These are phyloP conservation scores for Mesembrinibis cayennensis DNA, from an alignment of 2,113 vertebrate genomes.

Conservation along the genomic window DNA sequence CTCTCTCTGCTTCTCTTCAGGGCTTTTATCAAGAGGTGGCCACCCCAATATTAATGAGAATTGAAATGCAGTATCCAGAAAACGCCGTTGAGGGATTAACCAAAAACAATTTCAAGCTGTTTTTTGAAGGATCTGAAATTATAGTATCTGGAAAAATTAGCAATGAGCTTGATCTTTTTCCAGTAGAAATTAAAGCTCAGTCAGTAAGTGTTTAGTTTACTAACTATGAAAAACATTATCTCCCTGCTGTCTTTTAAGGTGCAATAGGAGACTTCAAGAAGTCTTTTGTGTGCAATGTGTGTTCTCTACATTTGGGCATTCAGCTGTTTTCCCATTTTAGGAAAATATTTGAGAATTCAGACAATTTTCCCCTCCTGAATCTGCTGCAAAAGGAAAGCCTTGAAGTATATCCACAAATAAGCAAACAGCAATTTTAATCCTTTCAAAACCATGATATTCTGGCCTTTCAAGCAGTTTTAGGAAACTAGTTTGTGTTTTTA, in stretches of 20 bases:
- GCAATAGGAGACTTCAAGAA: neutral
- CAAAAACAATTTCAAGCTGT: conserved; percentile 75
- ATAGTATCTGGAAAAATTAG: conserved; percentile 84
- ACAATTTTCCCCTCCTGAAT: neutral
- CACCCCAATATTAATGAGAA: conserved; percentile 79
- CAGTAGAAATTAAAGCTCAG: conserved; percentile 78
- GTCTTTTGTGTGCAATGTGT: neutral
- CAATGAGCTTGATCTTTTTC: conserved; percentile 72
- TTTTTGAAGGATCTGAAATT: conserved; percentile 89
- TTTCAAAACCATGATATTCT: neutral
- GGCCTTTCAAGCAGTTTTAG: neutral
- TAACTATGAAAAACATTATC: neutral
- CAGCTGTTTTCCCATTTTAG: neutral
- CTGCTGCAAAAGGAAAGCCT: neutral
- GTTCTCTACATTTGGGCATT: neutral
- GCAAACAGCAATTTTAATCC: neutral
- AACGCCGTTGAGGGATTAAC: conserved; percentile 78
- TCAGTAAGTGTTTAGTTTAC: conserved; percentile 74
- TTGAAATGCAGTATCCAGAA: conserved; percentile 83
- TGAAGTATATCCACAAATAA: neutral
- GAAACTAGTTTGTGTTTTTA: neutral
- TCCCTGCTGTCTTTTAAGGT: neutral
- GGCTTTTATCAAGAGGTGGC: conserved; percentile 90
- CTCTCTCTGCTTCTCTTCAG: conserved; percentile 51
- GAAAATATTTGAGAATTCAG: neutral